Evolutionary conservation across 1,140 invertebrate species (phyloP).

Genomic region (Drosophila persimilis): DNA sequence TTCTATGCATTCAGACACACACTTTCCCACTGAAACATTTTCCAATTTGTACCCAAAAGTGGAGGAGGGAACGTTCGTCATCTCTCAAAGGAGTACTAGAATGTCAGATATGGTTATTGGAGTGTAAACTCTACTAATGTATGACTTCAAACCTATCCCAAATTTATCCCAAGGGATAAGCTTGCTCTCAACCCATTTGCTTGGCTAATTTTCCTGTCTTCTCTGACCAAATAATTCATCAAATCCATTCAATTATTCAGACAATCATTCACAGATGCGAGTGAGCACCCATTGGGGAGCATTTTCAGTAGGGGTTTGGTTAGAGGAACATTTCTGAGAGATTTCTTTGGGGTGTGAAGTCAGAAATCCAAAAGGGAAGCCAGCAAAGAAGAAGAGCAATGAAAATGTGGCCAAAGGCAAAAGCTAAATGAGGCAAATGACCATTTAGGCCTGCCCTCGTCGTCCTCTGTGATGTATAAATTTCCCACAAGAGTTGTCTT

Average conservation of each 20-base stretch:
- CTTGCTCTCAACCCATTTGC: neutral
- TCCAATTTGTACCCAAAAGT: neutral
- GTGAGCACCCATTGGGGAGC: constrained; percentile 6
- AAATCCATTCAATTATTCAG: constrained; percentile 60
- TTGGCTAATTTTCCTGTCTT: constrained; percentile 2
- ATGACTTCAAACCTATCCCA: constrained; percentile 1
- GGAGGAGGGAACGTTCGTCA: too few species aligned
- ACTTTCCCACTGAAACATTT: neutral
- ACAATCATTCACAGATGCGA: constrained; percentile 39
- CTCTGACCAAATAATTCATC: constrained; percentile 25
- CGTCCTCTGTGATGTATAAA: constrained; percentile 17
- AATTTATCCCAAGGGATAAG: neutral
- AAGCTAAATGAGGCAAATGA: constrained; percentile 49
- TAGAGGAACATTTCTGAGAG: neutral
- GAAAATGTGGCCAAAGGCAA: constrained; percentile 11
- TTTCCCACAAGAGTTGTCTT: constrained; percentile 8
- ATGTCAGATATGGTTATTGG: too few species aligned
- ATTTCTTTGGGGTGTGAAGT: constrained; percentile 20
- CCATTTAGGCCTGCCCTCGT: constrained; percentile 24
- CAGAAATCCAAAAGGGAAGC: constrained; percentile 5
- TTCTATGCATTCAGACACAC: neutral
- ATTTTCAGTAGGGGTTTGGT: constrained; percentile 11
- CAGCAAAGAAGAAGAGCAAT: neutral
- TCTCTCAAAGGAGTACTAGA: too few species aligned
- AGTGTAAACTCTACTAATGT: too few species aligned